phyloP scores from a whole-genome alignment of 53 echinoderm and acorn worm species.

The Temnopleurus reevesii region DNA sequence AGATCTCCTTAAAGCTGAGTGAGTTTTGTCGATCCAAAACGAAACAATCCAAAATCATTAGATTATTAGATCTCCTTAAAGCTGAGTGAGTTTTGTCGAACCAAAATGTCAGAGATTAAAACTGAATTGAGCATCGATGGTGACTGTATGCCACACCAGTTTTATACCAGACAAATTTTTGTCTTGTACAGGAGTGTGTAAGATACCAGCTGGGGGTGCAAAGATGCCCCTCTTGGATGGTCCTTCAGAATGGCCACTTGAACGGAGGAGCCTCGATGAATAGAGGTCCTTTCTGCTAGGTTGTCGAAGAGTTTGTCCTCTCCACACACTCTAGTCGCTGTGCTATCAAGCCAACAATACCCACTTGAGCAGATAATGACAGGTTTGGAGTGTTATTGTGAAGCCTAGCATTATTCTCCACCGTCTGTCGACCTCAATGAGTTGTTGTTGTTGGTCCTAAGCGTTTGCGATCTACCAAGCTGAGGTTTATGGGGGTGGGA shows the following conservation, averaged over 20 bases:
- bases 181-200: neutral
- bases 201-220: neutral
- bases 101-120: too few species aligned
- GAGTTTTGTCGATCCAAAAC: too few species aligned
- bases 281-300: constrained; percentile 13
- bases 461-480: too few species aligned
- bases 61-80: too few species aligned
- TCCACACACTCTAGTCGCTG: constrained; percentile 16
- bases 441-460: constrained; percentile 22
- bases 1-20: too few species aligned
- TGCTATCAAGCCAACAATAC: neutral
- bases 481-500: neutral
- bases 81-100: too few species aligned
- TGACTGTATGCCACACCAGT: too few species aligned
- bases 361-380: constrained; percentile 47
- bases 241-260: neutral
- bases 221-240: neutral
- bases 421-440: neutral
- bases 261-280: neutral
- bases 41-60: too few species aligned
- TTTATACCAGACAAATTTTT: too few species aligned
- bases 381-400: constrained; percentile 33
- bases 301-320: constrained; percentile 35
- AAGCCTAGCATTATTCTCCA: neutral
- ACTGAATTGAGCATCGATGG: neutral